phyloP scores from a whole-genome alignment of 2,888 invertebrate genomes.

The Silvanus unidentatus region DNA sequence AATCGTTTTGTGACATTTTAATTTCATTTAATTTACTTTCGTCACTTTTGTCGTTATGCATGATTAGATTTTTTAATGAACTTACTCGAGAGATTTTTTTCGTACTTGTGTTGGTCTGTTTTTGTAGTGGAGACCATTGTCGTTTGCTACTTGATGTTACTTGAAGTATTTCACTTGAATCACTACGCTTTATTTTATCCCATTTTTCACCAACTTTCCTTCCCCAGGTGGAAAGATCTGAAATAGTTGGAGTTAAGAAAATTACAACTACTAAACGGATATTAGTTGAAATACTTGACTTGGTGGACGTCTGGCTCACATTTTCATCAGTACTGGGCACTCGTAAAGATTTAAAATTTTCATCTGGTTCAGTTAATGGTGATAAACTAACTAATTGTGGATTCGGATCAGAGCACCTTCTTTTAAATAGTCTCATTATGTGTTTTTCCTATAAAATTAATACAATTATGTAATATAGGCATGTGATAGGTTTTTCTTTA shows the following conservation, averaged over 20 bases:
- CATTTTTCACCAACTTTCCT: conserved; percentile 55
- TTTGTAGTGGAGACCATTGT: conserved; percentile 46
- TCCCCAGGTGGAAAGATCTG: conserved; percentile 57
- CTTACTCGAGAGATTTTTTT: conserved; percentile 50
- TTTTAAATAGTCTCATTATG: conserved; percentile 51
- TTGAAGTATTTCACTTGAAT: conserved; percentile 51
- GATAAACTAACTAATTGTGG: conserved; percentile 53
- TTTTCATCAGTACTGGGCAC: conserved; percentile 20
- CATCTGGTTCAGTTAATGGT: conserved; percentile 38
- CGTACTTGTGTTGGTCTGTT: conserved; percentile 10
- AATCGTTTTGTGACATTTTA: conserved; percentile 26
- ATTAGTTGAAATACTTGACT: conserved; percentile 21
- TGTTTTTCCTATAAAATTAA: conserved; percentile 3
- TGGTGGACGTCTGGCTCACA: conserved; percentile 17
- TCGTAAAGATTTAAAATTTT: conserved; percentile 11
- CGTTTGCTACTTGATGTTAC: conserved; percentile 32
- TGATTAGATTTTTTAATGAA: conserved; percentile 50
- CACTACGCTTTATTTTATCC: conserved; percentile 55
- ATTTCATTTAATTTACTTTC: conserved; percentile 15
- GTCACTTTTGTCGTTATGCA: conserved; percentile 27
- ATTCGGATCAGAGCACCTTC: conserved; percentile 52
- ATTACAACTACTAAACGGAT: too few species aligned
- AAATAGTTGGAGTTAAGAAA: too few species aligned
- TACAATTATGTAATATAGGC: too few species aligned
- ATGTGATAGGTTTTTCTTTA: not conserved